Evolutionary conservation across 2,113 vertebrate genomes (phyloP).

Genomic region (Sakesphorus luctuosus): DNA sequence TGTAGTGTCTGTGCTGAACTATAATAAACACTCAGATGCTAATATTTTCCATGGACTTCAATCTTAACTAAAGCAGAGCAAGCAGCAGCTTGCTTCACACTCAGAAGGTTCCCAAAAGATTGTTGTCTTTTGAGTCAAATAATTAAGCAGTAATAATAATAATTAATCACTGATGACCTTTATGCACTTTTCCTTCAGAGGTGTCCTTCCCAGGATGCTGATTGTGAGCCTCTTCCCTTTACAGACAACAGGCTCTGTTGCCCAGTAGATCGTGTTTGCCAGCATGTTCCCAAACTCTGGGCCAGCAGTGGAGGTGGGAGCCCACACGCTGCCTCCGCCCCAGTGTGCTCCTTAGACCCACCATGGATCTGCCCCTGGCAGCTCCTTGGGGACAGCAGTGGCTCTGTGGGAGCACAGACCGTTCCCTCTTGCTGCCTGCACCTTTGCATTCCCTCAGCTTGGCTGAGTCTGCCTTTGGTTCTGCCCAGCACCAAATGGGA

Average conservation of each 20-base stretch:
- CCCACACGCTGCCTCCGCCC: neutral
- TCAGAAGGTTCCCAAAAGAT: neutral
- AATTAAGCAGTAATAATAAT: neutral
- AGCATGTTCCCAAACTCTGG: neutral
- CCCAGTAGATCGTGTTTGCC: fast-evolving
- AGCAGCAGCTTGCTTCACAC: neutral
- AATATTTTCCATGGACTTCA: neutral
- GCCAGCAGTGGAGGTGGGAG: neutral
- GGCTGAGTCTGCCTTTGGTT: neutral
- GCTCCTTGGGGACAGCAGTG: neutral
- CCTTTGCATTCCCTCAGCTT: neutral
- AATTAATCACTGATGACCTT: neutral
- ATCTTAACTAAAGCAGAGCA: neutral
- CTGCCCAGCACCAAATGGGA: neutral
- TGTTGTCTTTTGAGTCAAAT: neutral
- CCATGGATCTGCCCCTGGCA: neutral
- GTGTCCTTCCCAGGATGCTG: neutral
- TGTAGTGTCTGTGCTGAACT: neutral
- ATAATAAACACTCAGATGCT: neutral
- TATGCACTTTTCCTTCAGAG: neutral
- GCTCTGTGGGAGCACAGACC: neutral
- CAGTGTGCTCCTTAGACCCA: neutral
- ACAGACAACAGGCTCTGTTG: neutral
- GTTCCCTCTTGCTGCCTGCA: fast-evolving
- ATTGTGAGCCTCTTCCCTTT: neutral